Percentiles rank a stretch among this genome's conserved stretches.
These are phyloP conservation scores for Trypoxylus dichotomus DNA, from an alignment of 1,140 invertebrate genomes.

Conservation along the genomic window DNA sequence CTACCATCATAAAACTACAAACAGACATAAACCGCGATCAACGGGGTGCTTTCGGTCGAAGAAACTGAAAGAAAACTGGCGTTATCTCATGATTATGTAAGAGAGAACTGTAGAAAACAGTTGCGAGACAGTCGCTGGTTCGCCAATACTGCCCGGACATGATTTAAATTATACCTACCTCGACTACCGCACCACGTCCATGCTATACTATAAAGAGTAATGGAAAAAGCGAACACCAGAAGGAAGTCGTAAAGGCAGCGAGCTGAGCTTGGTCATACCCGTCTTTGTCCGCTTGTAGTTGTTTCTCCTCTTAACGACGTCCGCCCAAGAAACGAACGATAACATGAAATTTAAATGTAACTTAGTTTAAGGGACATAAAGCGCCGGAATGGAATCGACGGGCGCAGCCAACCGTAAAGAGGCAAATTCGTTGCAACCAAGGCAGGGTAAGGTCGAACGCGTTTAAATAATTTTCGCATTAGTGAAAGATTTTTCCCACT, in stretches of 20 bases:
- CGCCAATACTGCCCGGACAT: background rate
- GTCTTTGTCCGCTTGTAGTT: background rate
- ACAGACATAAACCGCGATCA: background rate
- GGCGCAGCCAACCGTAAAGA: background rate
- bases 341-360: slow-evolving; percentile 8
- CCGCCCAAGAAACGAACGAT: background rate
- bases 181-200: background rate
- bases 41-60: background rate
- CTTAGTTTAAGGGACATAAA: background rate
- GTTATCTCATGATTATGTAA: background rate
- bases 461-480: slow-evolving; percentile 4
- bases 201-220: background rate
- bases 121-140: background rate
- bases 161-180: background rate
- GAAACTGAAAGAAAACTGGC: background rate
- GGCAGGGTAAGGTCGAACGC: background rate
- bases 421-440: background rate
- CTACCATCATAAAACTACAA: background rate
- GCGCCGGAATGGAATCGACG: background rate
- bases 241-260: background rate
- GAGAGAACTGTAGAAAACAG: background rate
- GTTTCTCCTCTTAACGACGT: background rate
- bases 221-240: background rate
- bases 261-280: background rate
- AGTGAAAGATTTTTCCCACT: background rate